phyloP scores from a whole-genome alignment of 2,888 invertebrate genomes.

The Thecophora atra region DNA sequence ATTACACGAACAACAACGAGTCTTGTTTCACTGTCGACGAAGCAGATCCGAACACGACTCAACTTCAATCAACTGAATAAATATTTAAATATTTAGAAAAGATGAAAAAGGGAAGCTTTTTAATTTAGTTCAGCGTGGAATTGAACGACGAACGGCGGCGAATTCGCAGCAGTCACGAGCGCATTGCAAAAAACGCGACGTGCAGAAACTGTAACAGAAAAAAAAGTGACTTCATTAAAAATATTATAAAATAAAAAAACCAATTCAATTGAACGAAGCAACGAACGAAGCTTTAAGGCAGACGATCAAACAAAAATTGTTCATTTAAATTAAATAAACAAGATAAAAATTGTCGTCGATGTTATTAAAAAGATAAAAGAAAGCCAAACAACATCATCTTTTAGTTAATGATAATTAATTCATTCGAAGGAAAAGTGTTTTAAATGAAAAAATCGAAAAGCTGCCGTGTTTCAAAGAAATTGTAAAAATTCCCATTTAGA shows the following conservation, averaged over 20 bases:
- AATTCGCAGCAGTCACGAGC: not conserved
- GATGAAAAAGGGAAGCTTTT: constrained; percentile 2
- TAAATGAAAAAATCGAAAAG: not conserved
- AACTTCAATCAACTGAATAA: constrained; percentile 7
- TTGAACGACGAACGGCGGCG: constrained; percentile 6
- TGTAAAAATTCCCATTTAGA: not conserved
- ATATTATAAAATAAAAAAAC: not conserved
- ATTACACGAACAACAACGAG: not conserved
- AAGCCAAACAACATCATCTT: not conserved
- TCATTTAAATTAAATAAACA: constrained; percentile 13
- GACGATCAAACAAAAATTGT: not conserved
- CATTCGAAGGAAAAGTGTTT: not conserved
- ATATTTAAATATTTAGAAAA: constrained; percentile 21
- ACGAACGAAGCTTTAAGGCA: not conserved
- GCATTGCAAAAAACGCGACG: not conserved
- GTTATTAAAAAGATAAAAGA: not conserved
- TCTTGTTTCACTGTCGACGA: not conserved
- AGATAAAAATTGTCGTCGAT: not conserved
- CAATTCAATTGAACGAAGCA: not conserved
- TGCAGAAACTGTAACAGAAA: not conserved
- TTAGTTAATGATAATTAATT: not conserved
- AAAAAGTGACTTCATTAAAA: not conserved
- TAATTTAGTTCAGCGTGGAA: constrained; percentile 25
- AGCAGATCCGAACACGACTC: constrained; percentile 6
- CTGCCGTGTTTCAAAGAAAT: not conserved